phyloP scores from a whole-genome alignment of 2,113 vertebrate species.

The Zapus hudsonius region DNA sequence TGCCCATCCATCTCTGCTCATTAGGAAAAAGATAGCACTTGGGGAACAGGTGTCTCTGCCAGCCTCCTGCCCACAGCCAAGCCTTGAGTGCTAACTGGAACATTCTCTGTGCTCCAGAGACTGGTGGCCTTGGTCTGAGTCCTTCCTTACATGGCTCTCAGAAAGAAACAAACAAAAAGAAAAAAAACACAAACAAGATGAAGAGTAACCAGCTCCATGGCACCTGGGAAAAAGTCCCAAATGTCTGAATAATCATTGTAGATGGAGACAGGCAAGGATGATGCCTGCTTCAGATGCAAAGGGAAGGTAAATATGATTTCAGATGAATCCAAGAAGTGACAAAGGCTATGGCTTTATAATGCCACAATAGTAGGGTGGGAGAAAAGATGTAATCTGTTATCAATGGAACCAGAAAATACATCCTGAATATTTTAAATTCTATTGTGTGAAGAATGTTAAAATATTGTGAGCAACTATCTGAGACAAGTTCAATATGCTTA shows the following conservation, averaged over 20 bases:
- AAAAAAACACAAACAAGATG: not conserved
- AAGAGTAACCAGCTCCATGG: not conserved
- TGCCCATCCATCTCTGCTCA: not conserved
- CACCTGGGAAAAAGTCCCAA: not conserved
- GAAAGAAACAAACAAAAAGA: not conserved
- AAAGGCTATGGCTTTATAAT: not conserved
- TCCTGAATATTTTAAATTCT: not conserved
- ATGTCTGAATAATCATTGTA: not conserved
- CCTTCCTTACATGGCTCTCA: not conserved
- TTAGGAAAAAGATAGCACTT: not conserved
- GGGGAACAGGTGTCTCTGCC: conserved; percentile 17
- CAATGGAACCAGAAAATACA: not conserved
- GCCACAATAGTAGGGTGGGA: not conserved
- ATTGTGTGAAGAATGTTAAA: not conserved
- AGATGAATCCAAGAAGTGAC: not conserved
- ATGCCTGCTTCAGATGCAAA: not conserved
- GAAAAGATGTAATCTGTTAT: not conserved
- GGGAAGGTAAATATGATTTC: not conserved
- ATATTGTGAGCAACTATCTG: not conserved
- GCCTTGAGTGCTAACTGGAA: not conserved
- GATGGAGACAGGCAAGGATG: not conserved
- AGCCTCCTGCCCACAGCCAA: not conserved
- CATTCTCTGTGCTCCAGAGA: not conserved
- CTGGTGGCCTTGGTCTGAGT: not conserved
- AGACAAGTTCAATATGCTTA: not conserved